phyloP scores from a whole-genome alignment of 2,888 invertebrate genomes.

The Coenonympha arcania region DNA sequence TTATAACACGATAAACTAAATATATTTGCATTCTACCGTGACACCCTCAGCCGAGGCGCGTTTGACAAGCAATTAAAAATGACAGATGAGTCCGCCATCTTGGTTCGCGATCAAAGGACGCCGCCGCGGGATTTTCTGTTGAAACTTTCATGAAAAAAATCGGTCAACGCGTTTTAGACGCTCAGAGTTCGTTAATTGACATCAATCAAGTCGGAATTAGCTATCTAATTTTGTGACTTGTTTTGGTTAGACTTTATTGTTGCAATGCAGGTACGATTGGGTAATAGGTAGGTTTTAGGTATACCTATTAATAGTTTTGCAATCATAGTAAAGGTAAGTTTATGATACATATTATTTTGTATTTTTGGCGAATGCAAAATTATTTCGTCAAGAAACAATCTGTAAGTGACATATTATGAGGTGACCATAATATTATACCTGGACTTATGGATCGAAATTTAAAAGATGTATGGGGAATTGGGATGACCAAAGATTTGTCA shows the following conservation, averaged over 20 bases:
- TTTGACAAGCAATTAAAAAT: constrained; percentile 73
- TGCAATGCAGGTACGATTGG: no score
- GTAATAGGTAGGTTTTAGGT: no score
- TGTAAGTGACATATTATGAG: no score
- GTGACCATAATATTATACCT: no score
- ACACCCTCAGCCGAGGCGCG: constrained; percentile 36
- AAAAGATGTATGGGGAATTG: no score
- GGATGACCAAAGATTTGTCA: no score
- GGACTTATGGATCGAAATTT: no score
- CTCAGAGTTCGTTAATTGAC: constrained; percentile 38
- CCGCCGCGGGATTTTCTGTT: constrained; percentile 36
- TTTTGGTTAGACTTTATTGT: background rate
- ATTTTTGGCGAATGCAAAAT: no score
- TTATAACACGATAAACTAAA: constrained; percentile 71
- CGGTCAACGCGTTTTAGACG: constrained; percentile 54
- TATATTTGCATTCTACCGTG: constrained; percentile 61
- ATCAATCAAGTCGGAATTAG: constrained; percentile 41
- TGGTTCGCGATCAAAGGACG: constrained; percentile 49
- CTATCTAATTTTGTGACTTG: constrained; percentile 9
- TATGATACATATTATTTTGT: no score
- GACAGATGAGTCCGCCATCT: constrained; percentile 69
- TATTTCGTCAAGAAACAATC: no score
- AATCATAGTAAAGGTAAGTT: no score
- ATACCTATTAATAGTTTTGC: no score
- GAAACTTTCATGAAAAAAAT: constrained; percentile 40